A percentile compares a stretch with the other conserved stretches of the same genome.
Conservation (phyloP, 2,797 vertebrate species). For the Austrolebias charrua region DNA sequence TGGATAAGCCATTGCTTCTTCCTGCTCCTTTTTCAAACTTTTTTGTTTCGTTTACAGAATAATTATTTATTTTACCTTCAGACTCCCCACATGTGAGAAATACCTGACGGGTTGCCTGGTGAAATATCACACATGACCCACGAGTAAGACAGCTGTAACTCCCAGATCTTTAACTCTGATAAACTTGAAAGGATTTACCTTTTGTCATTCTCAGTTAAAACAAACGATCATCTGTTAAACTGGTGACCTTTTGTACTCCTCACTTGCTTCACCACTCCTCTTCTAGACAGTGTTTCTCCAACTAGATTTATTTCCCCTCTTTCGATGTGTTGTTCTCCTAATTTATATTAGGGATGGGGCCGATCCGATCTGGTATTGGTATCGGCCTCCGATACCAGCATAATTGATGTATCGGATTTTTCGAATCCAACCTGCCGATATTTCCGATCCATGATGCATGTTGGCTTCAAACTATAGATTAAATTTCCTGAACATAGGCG, state of each 20-base stretch:
- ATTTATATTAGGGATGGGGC: too few species aligned
- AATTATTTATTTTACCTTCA: constrained; percentile 46
- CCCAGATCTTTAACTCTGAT: constrained; percentile 18
- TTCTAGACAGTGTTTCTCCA: constrained; percentile 40
- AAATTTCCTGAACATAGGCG: too few species aligned
- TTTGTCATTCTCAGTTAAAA: constrained; percentile 24
- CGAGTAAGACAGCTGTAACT: constrained; percentile 19
- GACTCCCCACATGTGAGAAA: constrained; percentile 31
- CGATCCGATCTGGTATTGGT: too few species aligned
- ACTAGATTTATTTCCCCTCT: constrained; percentile 64
- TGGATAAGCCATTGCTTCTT: too few species aligned
- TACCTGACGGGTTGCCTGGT: constrained; percentile 14
- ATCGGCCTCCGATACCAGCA: too few species aligned
- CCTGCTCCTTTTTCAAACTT: too few species aligned
- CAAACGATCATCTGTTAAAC: constrained; percentile 42
- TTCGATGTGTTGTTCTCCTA: constrained; percentile 42
- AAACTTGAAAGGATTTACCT: constrained; percentile 21
- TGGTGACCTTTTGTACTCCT: constrained; percentile 31
- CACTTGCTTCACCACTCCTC: too few species aligned
- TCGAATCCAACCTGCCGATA: too few species aligned
- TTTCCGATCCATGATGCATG: too few species aligned
- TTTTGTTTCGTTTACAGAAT: too few species aligned
- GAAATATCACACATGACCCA: constrained; percentile 24
- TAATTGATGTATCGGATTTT: too few species aligned
- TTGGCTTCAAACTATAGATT: too few species aligned